Evolutionary conservation across 2,888 invertebrate genomes (phyloP), one percentile per base, ranked within the genome.

Genomic region (Falcaria lacertinaria): DNA sequence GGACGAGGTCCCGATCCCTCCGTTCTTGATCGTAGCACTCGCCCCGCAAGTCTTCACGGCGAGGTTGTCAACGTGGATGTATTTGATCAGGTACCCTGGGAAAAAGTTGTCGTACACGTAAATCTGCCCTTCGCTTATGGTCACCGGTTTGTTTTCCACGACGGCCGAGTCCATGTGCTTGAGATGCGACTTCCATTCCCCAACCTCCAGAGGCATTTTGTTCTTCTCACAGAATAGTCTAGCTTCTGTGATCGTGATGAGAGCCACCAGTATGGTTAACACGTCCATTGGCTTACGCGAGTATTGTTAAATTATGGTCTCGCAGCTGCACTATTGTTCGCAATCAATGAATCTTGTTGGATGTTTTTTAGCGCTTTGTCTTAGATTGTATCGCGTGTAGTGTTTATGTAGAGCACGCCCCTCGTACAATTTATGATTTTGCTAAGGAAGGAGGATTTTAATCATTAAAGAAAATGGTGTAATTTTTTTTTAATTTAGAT

Each of bases 51-150:
- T 70, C 36, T 53, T 72, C 0, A 76, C 67, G 0, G 86, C 85
- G 13, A 85, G 58, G 39, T 87, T 86, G 35, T 84, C 82, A 0
- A 86, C 84, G 38, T 83, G 70, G 1, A 87, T 71, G 43, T 87
- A 87, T 42, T 66, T 74, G 8, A 87, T 84, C 0, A 58, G 69
- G 46, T 73, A 64, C 2, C 72, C 75, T 0, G 81, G 79, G 49
- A 87, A 87, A 38, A 64, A 53, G 44, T 87, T 87, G 33, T 85
- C 84, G 50, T 87, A 87, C 6, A 86, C 82, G 50, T 84, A 84
- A 13, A 77, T 51, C 47, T 83, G 85, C 0, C 86, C 87, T 46
- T 84, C 82, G 17, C 39, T 68, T 15, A 78, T 67, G 0, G 76
- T 61, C 0, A 80, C 76, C 0, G 87, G 78, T 0, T 59, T 63